phyloP scores from a whole-genome alignment of 2,797 vertebrate genomes.

The Oryzias sinensis region DNA sequence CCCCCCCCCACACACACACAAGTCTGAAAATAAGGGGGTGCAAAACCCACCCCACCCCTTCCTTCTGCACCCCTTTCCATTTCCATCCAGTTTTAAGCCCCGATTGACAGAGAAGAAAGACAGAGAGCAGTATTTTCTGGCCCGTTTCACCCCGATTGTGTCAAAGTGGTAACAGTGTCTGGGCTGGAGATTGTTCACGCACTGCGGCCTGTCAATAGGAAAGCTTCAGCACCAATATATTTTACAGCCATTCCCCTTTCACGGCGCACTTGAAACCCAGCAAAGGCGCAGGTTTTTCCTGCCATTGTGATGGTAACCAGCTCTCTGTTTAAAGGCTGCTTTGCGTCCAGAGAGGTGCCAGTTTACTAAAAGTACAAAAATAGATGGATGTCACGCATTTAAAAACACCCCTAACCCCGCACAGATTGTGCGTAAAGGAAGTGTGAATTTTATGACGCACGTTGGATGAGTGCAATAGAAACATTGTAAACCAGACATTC shows the following conservation, averaged over 20 bases:
- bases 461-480: too few species aligned
- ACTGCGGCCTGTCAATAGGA: conserved; percentile 72
- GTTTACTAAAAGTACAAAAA: conserved; percentile 31
- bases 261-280: conserved; percentile 78
- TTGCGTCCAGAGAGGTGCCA: conserved; percentile 29
- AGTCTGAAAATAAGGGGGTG: conserved; percentile 7
- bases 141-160: conserved; percentile 84
- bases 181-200: conserved; percentile 76
- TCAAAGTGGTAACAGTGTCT: conserved; percentile 73
- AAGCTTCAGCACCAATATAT: conserved; percentile 79
- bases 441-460: too few species aligned
- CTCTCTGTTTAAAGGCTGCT: conserved; percentile 29
- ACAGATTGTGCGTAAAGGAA: too few species aligned
- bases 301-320: conserved; percentile 79
- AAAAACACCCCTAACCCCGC: too few species aligned
- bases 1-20: conserved; percentile 25
- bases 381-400: conserved; percentile 22
- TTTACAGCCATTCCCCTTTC: conserved; percentile 78
- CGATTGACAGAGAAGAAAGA: conserved; percentile 72
- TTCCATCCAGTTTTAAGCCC: conserved; percentile 59
- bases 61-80: conserved; percentile 46
- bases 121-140: conserved; percentile 85
- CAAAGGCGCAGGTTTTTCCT: conserved; percentile 62
- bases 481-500: too few species aligned
- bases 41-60: conserved; percentile 19